Base-by-base conservation (phyloP, 2,797 vertebrate genomes). In the Pipistrellus kuhlii region DNA sequence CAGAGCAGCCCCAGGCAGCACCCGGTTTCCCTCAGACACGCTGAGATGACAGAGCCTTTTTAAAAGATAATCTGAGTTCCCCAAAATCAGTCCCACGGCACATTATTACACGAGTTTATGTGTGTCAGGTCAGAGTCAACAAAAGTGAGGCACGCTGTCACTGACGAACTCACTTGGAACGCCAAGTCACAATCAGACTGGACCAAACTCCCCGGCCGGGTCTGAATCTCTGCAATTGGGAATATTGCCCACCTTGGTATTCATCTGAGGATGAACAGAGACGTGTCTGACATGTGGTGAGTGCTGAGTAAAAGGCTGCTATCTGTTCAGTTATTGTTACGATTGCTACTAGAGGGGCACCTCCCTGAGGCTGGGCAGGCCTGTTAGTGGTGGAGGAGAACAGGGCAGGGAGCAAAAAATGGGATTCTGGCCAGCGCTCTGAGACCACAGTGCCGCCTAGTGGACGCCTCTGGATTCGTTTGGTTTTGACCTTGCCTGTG, bases 391-490 rank as follows among this genome's bases (percentile, higher is more conserved):
- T 2, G 20, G 17, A 2, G 32, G 35, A 64, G 76, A 53, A 46
- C 57, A 11, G 38, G 44, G 23, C 3, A 25, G 6, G 35, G 27
- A 27, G 48, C 0, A 7, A 21, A 21, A 15, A 11, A 41, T 2
- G 44, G 1, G 15, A 32, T 64, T 71, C 68, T 27, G 27, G 27
- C 53, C 10, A 2, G 23, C 32, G 7, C 91, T 57, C 51, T 27
- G 85, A 87, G 62, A 48, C 57, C 38, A 51, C 73, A 30, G n/a
- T 77, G 73, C 64, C 81, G 80, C 84, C 96, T 68, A 66, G 81
- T 51, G 77, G 86, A 77, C 4, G 21, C 66, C 51, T 17, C 8
- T n/a, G 41, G 5, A 38, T 6, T 14, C 4, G 6, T 25, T 46
- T 90, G 69, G 11, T 85, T 18, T 66, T 9, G n/a, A 18, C 2